These are phyloP conservation scores for Hippoglossus hippoglossus DNA, from an alignment of 2,797 vertebrate species.

Conservation along the genomic window DNA sequence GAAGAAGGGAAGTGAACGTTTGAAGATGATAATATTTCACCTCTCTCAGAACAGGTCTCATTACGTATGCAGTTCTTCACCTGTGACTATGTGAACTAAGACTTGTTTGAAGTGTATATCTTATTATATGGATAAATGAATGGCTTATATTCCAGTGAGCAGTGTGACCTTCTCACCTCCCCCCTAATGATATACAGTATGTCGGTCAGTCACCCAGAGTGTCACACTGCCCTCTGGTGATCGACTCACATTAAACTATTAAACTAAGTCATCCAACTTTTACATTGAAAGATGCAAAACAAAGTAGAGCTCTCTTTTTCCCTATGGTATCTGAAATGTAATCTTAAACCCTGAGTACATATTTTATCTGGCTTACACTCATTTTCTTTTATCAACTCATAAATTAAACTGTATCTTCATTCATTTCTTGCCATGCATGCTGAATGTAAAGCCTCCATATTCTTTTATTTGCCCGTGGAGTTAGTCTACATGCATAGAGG, in stretches of 20 bases:
- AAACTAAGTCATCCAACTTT: background rate
- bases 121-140: background rate
- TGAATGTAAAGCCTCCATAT: background rate
- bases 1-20: conserved; percentile 14
- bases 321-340: too few relatives aligned
- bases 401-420: background rate
- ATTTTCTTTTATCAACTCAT: background rate
- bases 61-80: background rate
- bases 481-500: background rate
- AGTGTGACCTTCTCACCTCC: conserved; percentile 22
- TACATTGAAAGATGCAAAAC: background rate
- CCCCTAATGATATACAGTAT: background rate
- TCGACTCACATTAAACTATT: background rate
- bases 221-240: conserved; percentile 65
- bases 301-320: too few relatives aligned
- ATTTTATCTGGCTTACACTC: background rate
- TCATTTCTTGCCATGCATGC: background rate
- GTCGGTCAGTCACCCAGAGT: conserved; percentile 14
- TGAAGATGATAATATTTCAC: background rate
- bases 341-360: background rate
- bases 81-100: background rate
- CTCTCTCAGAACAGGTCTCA: background rate
- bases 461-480: background rate
- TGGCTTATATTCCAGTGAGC: background rate
- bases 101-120: background rate